These are phyloP conservation scores for Marmota flaviventris DNA, from an alignment of 2,113 vertebrate species.

Conservation along the genomic window DNA sequence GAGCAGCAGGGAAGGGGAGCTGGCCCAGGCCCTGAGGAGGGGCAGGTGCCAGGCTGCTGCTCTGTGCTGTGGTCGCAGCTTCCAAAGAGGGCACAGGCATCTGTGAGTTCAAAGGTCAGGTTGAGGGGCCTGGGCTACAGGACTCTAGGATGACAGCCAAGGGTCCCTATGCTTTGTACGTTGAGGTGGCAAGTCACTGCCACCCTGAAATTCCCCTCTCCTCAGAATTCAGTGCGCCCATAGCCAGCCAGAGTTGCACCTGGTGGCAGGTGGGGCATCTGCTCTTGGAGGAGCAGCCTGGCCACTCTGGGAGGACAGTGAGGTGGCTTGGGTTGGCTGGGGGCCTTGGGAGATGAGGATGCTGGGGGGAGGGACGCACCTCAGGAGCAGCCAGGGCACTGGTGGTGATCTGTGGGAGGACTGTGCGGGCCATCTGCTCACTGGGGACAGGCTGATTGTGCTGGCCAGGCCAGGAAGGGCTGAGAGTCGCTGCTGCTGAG, in stretches of 20 bases:
- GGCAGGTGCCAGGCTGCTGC: background rate
- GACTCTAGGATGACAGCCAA: background rate
- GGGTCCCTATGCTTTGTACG: background rate
- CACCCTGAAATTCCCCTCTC: background rate
- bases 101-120: background rate
- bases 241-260: background rate
- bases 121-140: background rate
- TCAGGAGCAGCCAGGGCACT: slow-evolving; percentile 79
- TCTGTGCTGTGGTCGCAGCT: accelerated
- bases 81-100: background rate
- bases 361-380: slow-evolving; percentile 68
- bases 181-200: background rate
- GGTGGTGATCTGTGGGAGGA: slow-evolving; percentile 86
- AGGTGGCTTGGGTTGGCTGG: background rate
- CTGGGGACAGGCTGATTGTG: slow-evolving; percentile 73
- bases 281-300: background rate
- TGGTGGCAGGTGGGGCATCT: accelerated
- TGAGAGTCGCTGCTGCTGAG: background rate
- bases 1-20: background rate
- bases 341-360: accelerated
- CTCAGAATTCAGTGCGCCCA: background rate
- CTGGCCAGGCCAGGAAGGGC: slow-evolving; percentile 52
- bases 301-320: background rate
- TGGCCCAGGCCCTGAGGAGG: background rate
- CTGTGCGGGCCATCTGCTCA: slow-evolving; percentile 86